These are phyloP conservation scores for Ptychoptera albimana DNA, from an alignment of 2,888 invertebrate species.

Conservation along the genomic window DNA sequence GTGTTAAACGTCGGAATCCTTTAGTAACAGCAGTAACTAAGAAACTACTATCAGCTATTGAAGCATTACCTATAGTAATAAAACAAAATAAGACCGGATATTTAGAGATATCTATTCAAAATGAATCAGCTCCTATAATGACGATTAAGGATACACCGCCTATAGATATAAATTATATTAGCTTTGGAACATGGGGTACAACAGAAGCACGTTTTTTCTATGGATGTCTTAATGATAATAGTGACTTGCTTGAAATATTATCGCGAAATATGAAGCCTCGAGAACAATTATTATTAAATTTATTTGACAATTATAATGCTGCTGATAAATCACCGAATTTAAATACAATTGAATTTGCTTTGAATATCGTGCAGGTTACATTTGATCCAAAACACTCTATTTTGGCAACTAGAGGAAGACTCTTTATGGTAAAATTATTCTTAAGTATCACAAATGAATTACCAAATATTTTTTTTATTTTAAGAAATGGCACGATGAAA, in stretches of 20 bases:
- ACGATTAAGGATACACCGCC: constrained; percentile 41
- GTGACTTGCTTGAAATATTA: constrained; percentile 14
- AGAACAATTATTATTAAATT: constrained; percentile 35
- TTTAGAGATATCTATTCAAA: background rate
- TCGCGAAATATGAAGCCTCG: constrained; percentile 26
- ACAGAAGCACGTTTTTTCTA: constrained; percentile 52
- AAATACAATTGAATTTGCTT: constrained; percentile 17
- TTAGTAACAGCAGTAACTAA: constrained; percentile 37
- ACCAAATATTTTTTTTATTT: constrained; percentile 13
- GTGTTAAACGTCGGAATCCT: constrained; percentile 39
- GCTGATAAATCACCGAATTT: constrained; percentile 18
- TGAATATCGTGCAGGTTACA: constrained; percentile 19
- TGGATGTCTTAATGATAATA: constrained; percentile 34
- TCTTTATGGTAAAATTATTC: constrained; percentile 27
- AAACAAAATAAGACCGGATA: constrained; percentile 37
- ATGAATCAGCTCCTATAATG: constrained; percentile 40
- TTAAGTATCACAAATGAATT: constrained; percentile 2
- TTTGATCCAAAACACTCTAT: constrained; percentile 19
- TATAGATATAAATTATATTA: constrained; percentile 44
- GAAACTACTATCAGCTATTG: constrained; percentile 40
- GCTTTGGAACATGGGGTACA: constrained; percentile 50
- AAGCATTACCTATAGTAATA: constrained; percentile 49
- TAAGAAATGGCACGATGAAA: constrained; percentile 46
- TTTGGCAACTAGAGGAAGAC: constrained; percentile 23
- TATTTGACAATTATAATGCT: constrained; percentile 35